Base-by-base conservation (phyloP, 1,140 invertebrate species). In the Anastatus disparis region DNA sequence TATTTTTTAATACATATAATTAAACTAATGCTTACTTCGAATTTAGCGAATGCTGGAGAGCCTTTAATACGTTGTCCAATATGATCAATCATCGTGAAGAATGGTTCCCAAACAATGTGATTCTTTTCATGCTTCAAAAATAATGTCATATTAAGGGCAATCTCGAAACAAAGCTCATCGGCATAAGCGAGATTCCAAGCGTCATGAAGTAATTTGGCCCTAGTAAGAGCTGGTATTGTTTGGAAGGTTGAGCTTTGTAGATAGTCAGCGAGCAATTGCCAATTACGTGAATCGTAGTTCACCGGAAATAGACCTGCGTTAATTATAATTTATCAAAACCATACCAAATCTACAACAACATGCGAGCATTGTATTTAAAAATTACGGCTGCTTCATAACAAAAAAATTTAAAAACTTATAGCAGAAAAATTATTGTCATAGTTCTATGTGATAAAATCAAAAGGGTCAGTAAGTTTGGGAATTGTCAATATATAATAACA, bases 241-340 rank as follows among this genome's bases (percentile, higher is more conserved):
- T 62, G 89, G 78, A 77, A 89, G 71, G 56, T 85, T 76, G 53
- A 87, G 75, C 48, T 86, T 85, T 88, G 87, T 3, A 94, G 81
- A 77, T 87, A 93, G 1, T 88, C 77, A 0, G 90, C 87, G 2
- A 95, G 78, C 72, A 93, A 87, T 71, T 90, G 88, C 94, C 94
- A 95, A 77, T 94, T 95, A n/a, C 87, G 78, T 7, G 81, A 71
- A 73, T 95, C 94, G 78, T 95, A 95, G 76, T 95, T 94, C 0
- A 95, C 93, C 7, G 92, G 90, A 78, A 92, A 95, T 63, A 93
- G 93, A 1, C 91, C 92, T 90, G 78, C 12, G 44, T 58, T 52
- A n/a, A n/a, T n/a, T n/a, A n/a, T n/a, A n/a, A n/a, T n/a, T n/a
- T n/a, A n/a, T n/a, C n/a, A n/a, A n/a, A n/a, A n/a, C n/a, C n/a